Evolutionary conservation across 2,113 vertebrate genomes (phyloP), one percentile per base, ranked within the genome.

Genomic region (Aptenodytes forsteri): DNA sequence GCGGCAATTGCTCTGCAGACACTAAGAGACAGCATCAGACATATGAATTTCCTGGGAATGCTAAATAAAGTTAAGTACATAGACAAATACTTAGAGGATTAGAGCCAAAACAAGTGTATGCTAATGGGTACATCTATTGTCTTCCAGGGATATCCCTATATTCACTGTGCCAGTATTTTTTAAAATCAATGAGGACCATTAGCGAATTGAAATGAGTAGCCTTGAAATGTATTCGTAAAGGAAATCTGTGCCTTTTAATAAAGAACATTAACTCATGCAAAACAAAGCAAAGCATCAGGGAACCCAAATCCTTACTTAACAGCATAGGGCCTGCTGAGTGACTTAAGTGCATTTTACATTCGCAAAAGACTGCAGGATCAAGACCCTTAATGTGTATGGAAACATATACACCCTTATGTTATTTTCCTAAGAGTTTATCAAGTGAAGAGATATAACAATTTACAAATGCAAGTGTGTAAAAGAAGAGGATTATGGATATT

Each of bases 41-140:
- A 59, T 8, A 16, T 30, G 7, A 88, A 66, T 88, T 92, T 86
- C 82, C 73, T 83, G 18, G n/a, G 58, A 93, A 88, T 30, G 11
- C 8, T 73, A 88, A 95, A 80, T 61, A 61, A 91, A 75, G n/a
- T 73, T 83, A 87, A 69, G 38, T 23, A 66, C 16, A 42, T 2
- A 58, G 70, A 66, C 61, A 94, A 95, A 91, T 47, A 80, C 34
- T 87, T 52, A 46, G 6, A 90, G 54, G n/a, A 90, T 73, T 77
- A 94, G 27, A 84, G 47, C 26, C 58, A 86, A 94, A 64, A 47
- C 38, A 78, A 81, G 42, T 44, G 34, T n/a, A 86, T 55, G 54
- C 18, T 90, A 86, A 83, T 34, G 11, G 23, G 12, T 71, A 2
- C 26, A 47, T 47, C 81, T 89, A 3, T 49, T 71, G 49, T 78